Conservation (phyloP, 2,888 invertebrate species). For the Cephus rjabovi region DNA sequence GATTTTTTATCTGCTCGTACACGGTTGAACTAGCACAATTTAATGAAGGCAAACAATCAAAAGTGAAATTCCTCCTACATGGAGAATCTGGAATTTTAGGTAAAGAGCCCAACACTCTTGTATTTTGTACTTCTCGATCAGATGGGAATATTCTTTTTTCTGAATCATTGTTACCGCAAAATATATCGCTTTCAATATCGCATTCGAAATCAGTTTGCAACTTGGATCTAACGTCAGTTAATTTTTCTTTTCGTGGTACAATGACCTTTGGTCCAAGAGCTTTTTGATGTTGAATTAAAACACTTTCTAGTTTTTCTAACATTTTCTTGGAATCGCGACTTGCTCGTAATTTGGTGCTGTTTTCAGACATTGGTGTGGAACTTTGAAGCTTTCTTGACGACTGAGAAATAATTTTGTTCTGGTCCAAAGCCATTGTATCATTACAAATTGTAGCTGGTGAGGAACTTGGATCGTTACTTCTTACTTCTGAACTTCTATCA, state of each 20-base stretch:
- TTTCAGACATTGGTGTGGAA: slow-evolving; percentile 26
- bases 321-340: slow-evolving; percentile 72
- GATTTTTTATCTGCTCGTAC: slow-evolving; percentile 29
- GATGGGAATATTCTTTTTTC: slow-evolving; percentile 32
- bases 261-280: slow-evolving; percentile 40
- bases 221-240: slow-evolving; percentile 45
- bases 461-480: slow-evolving; percentile 2
- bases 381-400: slow-evolving; percentile 16
- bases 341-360: slow-evolving; percentile 15
- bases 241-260: slow-evolving; percentile 27
- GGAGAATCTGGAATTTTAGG: slow-evolving; percentile 17
- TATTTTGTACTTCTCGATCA: slow-evolving; percentile 34
- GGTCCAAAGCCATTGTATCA: neutral
- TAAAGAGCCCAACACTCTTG: slow-evolving; percentile 27
- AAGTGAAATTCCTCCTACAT: slow-evolving; percentile 48
- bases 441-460: slow-evolving; percentile 1
- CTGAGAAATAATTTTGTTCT: slow-evolving; percentile 12
- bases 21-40: slow-evolving; percentile 51
- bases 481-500: neutral
- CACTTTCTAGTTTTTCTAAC: slow-evolving; percentile 75
- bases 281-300: slow-evolving; percentile 69
- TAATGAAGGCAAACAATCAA: slow-evolving; percentile 63
- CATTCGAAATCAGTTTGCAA: slow-evolving; percentile 57
- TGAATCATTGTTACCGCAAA: slow-evolving; percentile 33
- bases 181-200: slow-evolving; percentile 28